Evolutionary conservation across 2,888 invertebrate genomes (phyloP), one percentile per base, ranked within the genome.

Genomic region (Diogma glabrata): DNA sequence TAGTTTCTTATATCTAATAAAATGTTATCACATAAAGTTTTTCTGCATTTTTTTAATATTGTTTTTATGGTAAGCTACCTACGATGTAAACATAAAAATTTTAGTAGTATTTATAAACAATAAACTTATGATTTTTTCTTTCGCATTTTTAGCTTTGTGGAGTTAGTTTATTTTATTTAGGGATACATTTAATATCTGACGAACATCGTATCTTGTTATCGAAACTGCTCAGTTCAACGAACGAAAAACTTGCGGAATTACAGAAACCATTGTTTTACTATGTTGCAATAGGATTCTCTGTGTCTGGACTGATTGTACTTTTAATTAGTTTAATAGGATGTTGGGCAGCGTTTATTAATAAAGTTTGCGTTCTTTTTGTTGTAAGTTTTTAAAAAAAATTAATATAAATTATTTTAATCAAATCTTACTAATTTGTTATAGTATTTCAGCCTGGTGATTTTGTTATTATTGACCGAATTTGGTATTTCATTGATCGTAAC

Each of bases 281-380:
- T 63, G 72, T 84, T 7, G 81, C 86, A 0, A 73, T 88, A 47
- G 82, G 79, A 3, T 66, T 85, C 48, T 75, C 84, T n/a, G 73
- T 75, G 1, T 73, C 82, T 0, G 88, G 88, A 1, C 72, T 87
- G 50, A 66, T 79, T 28, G 76, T 85, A 49, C 78, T 84, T 50
- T 72, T 81, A 6, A 76, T 81, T 1, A 81, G 84, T 4, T 78
- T 87, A 45, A 67, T 87, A 17, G 88, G 88, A 47, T 88, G 85
- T 66, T 88, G 87, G 87, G 86, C 86, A 1, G 81, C 84, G 1
- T 86, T 84, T 60, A 73, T 85, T 59, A 80, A 82, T 57, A 85
- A 81, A 60, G 85, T 83, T 61, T 79, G 79, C 58, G 77, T 84
- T 56, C 72, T 87, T n/a, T 78, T 78, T 50, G 65, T 80, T 54